These are phyloP conservation scores for Pandemis corylana DNA, from an alignment of 2,888 invertebrate genomes.

Conservation along the genomic window DNA sequence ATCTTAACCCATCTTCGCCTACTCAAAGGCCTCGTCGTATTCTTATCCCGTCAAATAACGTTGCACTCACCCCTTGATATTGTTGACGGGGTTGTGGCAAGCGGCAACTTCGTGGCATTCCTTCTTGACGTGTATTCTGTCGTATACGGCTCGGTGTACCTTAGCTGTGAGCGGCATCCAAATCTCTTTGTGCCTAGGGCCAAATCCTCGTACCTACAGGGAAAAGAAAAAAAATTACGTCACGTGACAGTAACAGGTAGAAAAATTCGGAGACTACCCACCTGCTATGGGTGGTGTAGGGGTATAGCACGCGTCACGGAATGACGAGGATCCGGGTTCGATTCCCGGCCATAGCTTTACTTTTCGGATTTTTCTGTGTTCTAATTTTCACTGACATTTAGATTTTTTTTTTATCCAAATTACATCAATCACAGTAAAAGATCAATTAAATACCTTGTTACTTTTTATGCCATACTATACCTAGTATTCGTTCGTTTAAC, in stretches of 20 bases:
- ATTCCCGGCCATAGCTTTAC: no score
- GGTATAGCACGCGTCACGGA: no score
- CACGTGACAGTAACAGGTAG: no score
- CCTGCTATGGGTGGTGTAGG: no score
- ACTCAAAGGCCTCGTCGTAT: neutral
- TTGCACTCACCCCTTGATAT: conserved; percentile 68
- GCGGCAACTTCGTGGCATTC: conserved; percentile 76
- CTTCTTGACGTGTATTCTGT: conserved; percentile 73
- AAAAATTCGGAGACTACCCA: no score
- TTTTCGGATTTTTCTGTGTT: no score
- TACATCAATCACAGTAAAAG: neutral
- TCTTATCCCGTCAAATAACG: no score
- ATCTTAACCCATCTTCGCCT: no score
- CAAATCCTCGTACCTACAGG: conserved; percentile 72
- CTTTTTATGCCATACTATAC: neutral
- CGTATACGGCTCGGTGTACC: conserved; percentile 68
- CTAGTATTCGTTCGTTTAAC: neutral
- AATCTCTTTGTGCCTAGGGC: conserved; percentile 72
- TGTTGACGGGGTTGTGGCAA: conserved; percentile 74
- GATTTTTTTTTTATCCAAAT: no score
- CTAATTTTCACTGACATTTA: no score
- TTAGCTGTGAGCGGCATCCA: conserved; percentile 75
- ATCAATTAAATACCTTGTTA: no score
- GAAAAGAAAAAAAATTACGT: conserved; percentile 8
- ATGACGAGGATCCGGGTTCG: no score